These are phyloP conservation scores for Crocodylus rhombifer DNA, from an alignment of 2,797 vertebrate species.

Conservation along the genomic window DNA sequence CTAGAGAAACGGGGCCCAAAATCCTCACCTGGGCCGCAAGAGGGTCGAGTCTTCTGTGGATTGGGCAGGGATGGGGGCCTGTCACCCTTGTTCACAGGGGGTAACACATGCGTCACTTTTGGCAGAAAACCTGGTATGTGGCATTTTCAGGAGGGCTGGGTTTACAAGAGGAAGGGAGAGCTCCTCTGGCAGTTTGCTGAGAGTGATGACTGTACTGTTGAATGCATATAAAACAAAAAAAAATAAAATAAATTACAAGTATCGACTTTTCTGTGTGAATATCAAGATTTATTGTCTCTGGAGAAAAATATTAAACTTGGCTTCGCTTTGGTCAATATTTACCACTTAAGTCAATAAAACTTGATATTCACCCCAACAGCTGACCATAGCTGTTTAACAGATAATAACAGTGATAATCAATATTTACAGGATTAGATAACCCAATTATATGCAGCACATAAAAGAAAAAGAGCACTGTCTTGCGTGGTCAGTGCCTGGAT, in stretches of 20 bases:
- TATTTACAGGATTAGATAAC: slow-evolving; percentile 71
- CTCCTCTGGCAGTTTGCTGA: not conserved
- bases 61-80: not conserved
- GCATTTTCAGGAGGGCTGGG: rapidly evolving
- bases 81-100: not conserved
- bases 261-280: slow-evolving; percentile 76
- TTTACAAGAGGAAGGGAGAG: not conserved
- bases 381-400: slow-evolving; percentile 82
- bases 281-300: slow-evolving; percentile 80
- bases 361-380: slow-evolving; percentile 77
- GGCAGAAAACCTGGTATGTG: not conserved
- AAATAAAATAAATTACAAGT: slow-evolving; percentile 61
- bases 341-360: slow-evolving; percentile 76
- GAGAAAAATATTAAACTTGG: slow-evolving; percentile 79
- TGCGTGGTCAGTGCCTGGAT: not conserved
- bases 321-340: slow-evolving; percentile 81
- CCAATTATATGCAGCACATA: slow-evolving; percentile 48
- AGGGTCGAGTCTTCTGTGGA: not conserved
- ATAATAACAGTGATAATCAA: slow-evolving; percentile 77
- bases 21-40: not conserved
- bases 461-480: slow-evolving; percentile 1
- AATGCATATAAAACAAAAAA: slow-evolving; percentile 31
- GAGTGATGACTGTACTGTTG: slow-evolving; percentile 56
- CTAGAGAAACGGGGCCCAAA: not conserved
- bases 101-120: too few species aligned